Evolutionary conservation across 2,797 vertebrate species (phyloP).

Genomic region (Halcyon smyrnensis): DNA sequence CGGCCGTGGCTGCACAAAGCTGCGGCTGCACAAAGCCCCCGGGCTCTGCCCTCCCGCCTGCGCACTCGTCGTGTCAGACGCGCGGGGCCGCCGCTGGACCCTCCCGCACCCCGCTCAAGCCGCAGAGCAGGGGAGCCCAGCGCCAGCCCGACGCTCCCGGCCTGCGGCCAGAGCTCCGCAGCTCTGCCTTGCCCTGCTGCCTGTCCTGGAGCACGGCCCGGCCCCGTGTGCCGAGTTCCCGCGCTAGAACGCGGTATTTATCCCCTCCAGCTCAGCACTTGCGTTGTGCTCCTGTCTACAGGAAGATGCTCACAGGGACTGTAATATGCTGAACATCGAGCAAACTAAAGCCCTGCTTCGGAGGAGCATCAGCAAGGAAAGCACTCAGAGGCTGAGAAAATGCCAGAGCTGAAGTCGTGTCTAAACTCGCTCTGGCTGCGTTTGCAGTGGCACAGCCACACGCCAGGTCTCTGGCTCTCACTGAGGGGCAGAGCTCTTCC

Average conservation of each 20-base stretch:
- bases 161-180: neutral
- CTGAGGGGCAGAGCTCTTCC: neutral
- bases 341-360: neutral
- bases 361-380: neutral
- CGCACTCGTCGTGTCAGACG: neutral
- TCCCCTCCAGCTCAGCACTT: neutral
- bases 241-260: rapidly evolving
- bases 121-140: rapidly evolving
- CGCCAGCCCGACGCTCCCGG: neutral
- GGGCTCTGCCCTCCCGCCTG: neutral
- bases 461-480: neutral
- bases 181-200: neutral
- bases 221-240: neutral
- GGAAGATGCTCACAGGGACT: neutral
- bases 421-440: rapidly evolving
- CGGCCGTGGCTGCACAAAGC: too few relatives aligned
- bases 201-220: neutral
- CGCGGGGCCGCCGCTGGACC: neutral
- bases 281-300: rapidly evolving
- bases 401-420: neutral
- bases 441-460: neutral
- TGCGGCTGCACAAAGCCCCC: neutral
- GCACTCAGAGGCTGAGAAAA: neutral
- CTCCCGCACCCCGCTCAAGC: rapidly evolving
- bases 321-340: rapidly evolving